Evolutionary conservation across 2,888 invertebrate genomes (phyloP).

Genomic region (Asteroscopus sphinx): DNA sequence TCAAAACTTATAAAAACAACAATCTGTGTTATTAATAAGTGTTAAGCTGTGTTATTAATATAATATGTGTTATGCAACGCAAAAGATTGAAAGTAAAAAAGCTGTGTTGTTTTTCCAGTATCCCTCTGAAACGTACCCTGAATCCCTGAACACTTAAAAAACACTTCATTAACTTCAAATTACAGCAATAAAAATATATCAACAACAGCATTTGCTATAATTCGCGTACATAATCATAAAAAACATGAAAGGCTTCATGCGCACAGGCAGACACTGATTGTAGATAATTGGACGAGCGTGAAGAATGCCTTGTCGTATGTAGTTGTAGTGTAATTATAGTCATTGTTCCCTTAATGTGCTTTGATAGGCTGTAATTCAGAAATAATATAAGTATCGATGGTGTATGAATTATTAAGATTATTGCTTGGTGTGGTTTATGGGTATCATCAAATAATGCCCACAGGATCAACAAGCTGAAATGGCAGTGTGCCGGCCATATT

Average conservation of each 20-base stretch:
- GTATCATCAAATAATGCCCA: neutral
- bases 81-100: no score
- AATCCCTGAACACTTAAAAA: no score
- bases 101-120: no score
- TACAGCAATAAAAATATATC: neutral
- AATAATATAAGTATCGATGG: slow-evolving; percentile 54
- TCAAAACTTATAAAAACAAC: no score
- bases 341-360: slow-evolving; percentile 45
- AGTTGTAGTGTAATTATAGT: slow-evolving; percentile 48
- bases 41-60: no score
- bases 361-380: slow-evolving; percentile 31
- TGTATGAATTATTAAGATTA: slow-evolving; percentile 17
- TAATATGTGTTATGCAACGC: no score
- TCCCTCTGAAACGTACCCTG: no score
- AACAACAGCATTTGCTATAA: slow-evolving; percentile 17
- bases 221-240: slow-evolving; percentile 27
- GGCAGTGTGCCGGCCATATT: no score
- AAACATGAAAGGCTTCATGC: slow-evolving; percentile 14
- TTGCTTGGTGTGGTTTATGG: neutral
- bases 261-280: slow-evolving; percentile 23
- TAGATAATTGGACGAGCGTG: slow-evolving; percentile 49
- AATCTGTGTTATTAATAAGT: no score
- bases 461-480: no score
- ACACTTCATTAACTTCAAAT: neutral
- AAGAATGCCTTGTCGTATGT: slow-evolving; percentile 45